Conservation (phyloP, 2,113 vertebrate species). For the Lycaon pictus region DNA sequence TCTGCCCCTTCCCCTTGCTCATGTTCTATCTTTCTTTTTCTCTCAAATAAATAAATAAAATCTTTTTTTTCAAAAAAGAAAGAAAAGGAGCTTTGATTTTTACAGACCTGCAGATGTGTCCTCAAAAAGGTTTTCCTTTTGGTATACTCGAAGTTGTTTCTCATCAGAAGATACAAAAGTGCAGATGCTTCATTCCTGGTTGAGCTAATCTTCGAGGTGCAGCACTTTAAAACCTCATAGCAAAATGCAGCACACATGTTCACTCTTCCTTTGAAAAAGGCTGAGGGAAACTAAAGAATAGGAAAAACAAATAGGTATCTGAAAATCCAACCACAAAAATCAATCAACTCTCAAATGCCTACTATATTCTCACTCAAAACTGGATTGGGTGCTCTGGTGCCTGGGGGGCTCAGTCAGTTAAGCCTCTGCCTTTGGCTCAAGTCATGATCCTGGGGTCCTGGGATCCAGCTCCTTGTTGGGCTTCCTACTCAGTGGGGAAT, state of each 20-base stretch:
- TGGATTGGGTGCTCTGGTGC: not conserved
- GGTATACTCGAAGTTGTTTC: constrained; percentile 98
- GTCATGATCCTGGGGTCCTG: not conserved
- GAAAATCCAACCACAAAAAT: constrained; percentile 23
- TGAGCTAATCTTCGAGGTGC: constrained; percentile 94
- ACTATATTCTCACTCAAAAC: not conserved
- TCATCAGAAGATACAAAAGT: constrained; percentile 98
- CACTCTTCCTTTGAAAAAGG: constrained; percentile 97
- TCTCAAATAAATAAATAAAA: not conserved
- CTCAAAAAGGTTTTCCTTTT: constrained; percentile 96
- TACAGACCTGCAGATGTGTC: constrained; percentile 96
- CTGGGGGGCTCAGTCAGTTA: not conserved
- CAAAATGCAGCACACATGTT: constrained; percentile 96
- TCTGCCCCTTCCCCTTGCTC: not conserved
- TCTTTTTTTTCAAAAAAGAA: not conserved
- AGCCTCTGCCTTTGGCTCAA: not conserved
- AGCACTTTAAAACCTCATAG: constrained; percentile 97
- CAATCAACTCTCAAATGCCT: not conserved
- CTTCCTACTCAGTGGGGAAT: not conserved
- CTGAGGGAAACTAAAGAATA: constrained; percentile 92
- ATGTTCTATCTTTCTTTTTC: not conserved
- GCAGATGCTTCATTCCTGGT: constrained; percentile 95
- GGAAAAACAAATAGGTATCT: constrained; percentile 6
- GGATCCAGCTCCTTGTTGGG: not conserved
- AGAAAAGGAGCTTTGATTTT: not conserved